Evolutionary conservation across 2,888 invertebrate species (phyloP), one percentile per base, ranked within the genome.

Genomic region (Phoenoteleia sp.): DNA sequence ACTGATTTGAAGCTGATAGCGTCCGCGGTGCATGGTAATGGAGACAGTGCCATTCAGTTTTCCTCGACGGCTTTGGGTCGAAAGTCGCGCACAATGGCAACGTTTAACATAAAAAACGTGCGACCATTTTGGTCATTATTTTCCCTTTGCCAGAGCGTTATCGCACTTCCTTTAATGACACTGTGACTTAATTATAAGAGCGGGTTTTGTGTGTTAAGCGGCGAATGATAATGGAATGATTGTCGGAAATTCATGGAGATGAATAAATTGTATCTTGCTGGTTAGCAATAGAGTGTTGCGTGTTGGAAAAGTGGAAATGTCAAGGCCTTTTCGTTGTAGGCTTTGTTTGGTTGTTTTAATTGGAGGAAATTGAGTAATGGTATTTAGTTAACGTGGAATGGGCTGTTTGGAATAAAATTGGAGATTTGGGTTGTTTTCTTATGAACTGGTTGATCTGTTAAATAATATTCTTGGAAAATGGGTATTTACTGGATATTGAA

Each of bases 1-100:
- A 81, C 81, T 81, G 81, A 81, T 81, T 81, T 60, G 62, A 45
- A 25, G 17, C 74, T n/a, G 81, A 81, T 81, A 81, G 25, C 45
- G 33, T 17, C 49, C 19, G 75, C 64, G 67, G 62, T 81, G 66
- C 47, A 49, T 3, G 7, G 52, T 9, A 42, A 47, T 42, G n/a
- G 5, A 25, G 54, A 13, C 17, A 47, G 23, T 60, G 67, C 67
- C 81, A 75, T 74, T 81, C 52, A 81, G 72, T 47, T 69, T 75
- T 60, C 42, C 74, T 52, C 49, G 29, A 66, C 47, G 71, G 64
- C 62, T n/a, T n/a, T 71, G 45, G 71, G 64, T 71, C 21, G 71
- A 71, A 79, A 71, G 64, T 62, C 17, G 5, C 0, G 17, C 60
- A 71, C 60, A 79, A 71, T 71, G 47, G 15, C 21, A 64, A 45